These are phyloP conservation scores for Chymomyza fuscimana DNA, from an alignment of 2,888 invertebrate species.

Conservation along the genomic window DNA sequence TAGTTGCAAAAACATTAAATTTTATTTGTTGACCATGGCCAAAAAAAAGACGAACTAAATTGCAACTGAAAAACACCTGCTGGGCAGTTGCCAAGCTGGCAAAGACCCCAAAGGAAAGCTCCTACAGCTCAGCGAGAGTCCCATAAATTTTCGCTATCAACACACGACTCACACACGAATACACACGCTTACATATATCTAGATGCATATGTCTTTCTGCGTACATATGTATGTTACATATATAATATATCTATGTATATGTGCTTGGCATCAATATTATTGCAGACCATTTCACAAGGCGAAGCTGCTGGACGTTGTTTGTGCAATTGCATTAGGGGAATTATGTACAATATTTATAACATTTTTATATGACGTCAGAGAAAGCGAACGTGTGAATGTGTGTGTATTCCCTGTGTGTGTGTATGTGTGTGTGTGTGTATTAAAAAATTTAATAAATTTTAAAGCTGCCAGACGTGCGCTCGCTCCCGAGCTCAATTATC, in stretches of 20 bases:
- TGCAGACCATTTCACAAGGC: conserved; percentile 8
- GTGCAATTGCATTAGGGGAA: conserved; percentile 56
- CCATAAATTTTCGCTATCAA: conserved; percentile 42
- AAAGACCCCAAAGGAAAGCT: conserved; percentile 20
- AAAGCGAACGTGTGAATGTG: neutral
- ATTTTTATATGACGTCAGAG: conserved; percentile 17
- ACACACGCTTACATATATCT: conserved; percentile 8
- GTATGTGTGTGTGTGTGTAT: neutral
- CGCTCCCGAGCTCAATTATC: conserved; percentile 5
- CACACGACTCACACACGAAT: conserved; percentile 6
- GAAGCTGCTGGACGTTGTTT: conserved; percentile 11
- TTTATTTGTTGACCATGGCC: neutral
- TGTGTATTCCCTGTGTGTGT: neutral
- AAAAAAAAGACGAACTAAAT: neutral
- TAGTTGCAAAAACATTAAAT: neutral
- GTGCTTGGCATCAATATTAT: conserved; percentile 6
- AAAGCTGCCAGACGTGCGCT: neutral
- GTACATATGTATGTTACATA: no score
- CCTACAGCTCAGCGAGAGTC: conserved; percentile 28
- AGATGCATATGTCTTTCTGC: neutral
- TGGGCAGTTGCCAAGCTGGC: neutral
- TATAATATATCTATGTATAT: no score
- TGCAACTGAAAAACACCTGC: neutral
- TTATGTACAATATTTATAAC: conserved; percentile 49
- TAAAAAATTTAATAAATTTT: neutral